These are phyloP conservation scores for Geopemphigus sp. DNA, from an alignment of 1,140 invertebrate species.

Conservation along the genomic window DNA sequence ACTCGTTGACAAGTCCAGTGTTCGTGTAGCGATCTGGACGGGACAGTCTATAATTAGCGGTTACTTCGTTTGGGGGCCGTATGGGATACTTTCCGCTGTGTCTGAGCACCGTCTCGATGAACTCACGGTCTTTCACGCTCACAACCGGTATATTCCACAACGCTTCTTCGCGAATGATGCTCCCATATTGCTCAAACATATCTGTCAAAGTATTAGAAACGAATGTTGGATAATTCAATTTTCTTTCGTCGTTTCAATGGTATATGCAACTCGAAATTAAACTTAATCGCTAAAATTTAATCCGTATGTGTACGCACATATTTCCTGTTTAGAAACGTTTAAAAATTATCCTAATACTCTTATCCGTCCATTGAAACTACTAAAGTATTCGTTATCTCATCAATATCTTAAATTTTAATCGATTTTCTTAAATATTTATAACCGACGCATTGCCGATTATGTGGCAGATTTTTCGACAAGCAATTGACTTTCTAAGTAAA, in stretches of 20 bases:
- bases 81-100: slow-evolving; percentile 71
- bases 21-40: slow-evolving; percentile 75
- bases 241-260: neutral
- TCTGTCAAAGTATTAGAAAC: slow-evolving; percentile 57
- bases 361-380: too few relatives aligned
- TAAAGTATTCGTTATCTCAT: too few relatives aligned
- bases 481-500: too few relatives aligned
- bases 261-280: neutral
- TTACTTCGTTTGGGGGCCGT: slow-evolving; percentile 78
- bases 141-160: slow-evolving; percentile 73
- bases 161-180: slow-evolving; percentile 73
- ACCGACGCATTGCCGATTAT: too few relatives aligned
- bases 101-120: slow-evolving; percentile 75
- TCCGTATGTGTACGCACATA: neutral
- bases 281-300: neutral
- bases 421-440: too few relatives aligned
- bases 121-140: slow-evolving; percentile 70
- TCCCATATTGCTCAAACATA: slow-evolving; percentile 70
- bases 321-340: too few relatives aligned
- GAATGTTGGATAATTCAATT: neutral
- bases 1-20: slow-evolving; percentile 79
- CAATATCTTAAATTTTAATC: too few relatives aligned
- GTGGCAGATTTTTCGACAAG: too few relatives aligned
- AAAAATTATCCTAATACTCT: too few relatives aligned
- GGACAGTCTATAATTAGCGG: slow-evolving; percentile 71